Evolutionary conservation across 2,888 invertebrate genomes (phyloP).

Genomic region (Scelioninae gen. 2): DNA sequence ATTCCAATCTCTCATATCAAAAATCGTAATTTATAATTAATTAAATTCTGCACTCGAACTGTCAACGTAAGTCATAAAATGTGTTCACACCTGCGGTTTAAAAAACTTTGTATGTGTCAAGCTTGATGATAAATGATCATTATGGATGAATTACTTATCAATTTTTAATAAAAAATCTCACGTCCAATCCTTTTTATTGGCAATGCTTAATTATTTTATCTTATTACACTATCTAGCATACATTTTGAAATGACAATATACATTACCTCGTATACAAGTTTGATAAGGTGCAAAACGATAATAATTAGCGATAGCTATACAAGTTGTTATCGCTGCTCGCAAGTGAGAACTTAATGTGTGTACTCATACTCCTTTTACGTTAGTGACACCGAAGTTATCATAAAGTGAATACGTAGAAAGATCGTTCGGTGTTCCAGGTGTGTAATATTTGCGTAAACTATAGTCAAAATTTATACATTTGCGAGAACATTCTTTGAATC

Average conservation of each 20-base stretch:
- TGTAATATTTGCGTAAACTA: slow-evolving; percentile 15
- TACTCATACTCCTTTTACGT: slow-evolving; percentile 63
- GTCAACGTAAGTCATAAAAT: too few species aligned
- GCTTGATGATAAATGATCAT: neutral
- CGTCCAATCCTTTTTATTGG: neutral
- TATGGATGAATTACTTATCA: neutral
- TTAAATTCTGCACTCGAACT: too few species aligned
- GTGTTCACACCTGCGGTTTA: too few species aligned
- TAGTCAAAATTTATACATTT: too few species aligned
- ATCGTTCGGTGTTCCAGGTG: slow-evolving; percentile 23
- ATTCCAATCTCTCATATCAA: too few species aligned
- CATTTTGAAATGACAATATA: slow-evolving; percentile 29
- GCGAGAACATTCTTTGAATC: too few species aligned
- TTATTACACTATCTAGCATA: slow-evolving; percentile 42
- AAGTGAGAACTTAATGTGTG: slow-evolving; percentile 60
- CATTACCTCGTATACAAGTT: slow-evolving; percentile 53
- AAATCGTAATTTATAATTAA: too few species aligned
- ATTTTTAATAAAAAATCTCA: neutral
- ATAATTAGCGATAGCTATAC: slow-evolving; percentile 70
- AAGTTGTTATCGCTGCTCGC: slow-evolving; percentile 62
- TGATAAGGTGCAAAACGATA: slow-evolving; percentile 71
- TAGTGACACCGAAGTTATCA: slow-evolving; percentile 67
- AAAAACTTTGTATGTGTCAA: too few species aligned
- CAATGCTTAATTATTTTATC: slow-evolving; percentile 25
- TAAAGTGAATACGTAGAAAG: slow-evolving; percentile 62